Conservation (phyloP, 2,888 invertebrate genomes). For the Gari tellinella region DNA sequence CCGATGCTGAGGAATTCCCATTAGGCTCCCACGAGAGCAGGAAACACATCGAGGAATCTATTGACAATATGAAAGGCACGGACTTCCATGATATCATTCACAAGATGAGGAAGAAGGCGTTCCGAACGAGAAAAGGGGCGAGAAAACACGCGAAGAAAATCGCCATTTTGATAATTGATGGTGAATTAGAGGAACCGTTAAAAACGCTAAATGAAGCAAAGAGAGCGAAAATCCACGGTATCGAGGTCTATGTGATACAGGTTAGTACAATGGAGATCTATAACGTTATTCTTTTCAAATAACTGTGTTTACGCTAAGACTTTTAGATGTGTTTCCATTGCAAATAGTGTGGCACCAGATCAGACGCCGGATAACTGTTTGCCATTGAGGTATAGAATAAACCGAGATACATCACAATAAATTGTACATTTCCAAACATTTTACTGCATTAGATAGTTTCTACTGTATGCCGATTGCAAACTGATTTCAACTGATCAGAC, state of each 20-base stretch:
- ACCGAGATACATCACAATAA: too few species aligned
- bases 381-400: too few species aligned
- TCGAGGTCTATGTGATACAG: slow-evolving; percentile 74
- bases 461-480: too few species aligned
- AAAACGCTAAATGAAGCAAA: slow-evolving; percentile 71
- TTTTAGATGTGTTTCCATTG: too few species aligned
- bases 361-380: too few species aligned
- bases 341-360: too few species aligned
- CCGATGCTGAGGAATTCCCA: slow-evolving; percentile 57
- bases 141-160: slow-evolving; percentile 74
- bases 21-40: slow-evolving; percentile 54
- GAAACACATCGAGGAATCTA: slow-evolving; percentile 48
- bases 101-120: slow-evolving; percentile 68
- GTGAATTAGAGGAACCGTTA: slow-evolving; percentile 69
- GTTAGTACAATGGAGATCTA: too few species aligned
- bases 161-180: slow-evolving; percentile 74
- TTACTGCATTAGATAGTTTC: too few species aligned
- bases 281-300: too few species aligned
- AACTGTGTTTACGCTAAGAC: too few species aligned
- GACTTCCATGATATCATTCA: slow-evolving; percentile 69
- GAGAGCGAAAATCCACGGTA: slow-evolving; percentile 69
- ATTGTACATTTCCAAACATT: too few species aligned
- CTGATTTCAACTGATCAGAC: too few species aligned
- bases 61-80: slow-evolving; percentile 54
- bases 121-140: slow-evolving; percentile 60